Percentiles rank a stretch among this genome's conserved stretches.
These are phyloP conservation scores for Anthoscopus minutus DNA, from an alignment of 2,113 vertebrate species.

Conservation along the genomic window DNA sequence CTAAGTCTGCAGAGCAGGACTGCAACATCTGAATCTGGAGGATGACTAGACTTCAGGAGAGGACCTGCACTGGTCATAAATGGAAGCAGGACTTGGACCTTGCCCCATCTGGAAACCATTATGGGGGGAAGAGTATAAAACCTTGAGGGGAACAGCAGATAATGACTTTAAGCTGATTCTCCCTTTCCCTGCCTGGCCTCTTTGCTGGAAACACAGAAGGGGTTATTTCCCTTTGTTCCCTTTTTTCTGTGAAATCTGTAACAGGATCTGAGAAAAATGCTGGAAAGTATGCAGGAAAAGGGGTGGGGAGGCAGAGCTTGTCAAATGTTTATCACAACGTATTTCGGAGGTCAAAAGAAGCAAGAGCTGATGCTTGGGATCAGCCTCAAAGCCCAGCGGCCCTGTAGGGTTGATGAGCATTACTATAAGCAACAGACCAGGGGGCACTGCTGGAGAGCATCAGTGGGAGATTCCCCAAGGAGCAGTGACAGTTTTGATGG, in stretches of 20 bases:
- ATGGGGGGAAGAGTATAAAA: neutral
- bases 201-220: neutral
- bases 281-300: neutral
- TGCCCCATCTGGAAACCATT: neutral
- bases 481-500: neutral
- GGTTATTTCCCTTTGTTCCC: neutral
- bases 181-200: neutral
- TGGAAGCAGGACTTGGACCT: neutral
- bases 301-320: neutral
- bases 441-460: accelerated
- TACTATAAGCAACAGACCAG: neutral
- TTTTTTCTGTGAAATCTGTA: neutral
- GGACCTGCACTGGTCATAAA: neutral
- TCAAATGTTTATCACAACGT: neutral
- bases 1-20: neutral
- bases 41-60: neutral
- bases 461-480: neutral
- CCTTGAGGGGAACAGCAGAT: neutral
- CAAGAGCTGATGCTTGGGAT: neutral
- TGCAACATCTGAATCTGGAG: neutral
- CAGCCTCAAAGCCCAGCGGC: neutral
- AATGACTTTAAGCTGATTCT: neutral
- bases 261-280: neutral
- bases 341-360: neutral
- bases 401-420: neutral